Evolutionary conservation across 2,888 invertebrate genomes (phyloP), one percentile per base, ranked within the genome.

Genomic region (Hermaeophaga mercurialis): DNA sequence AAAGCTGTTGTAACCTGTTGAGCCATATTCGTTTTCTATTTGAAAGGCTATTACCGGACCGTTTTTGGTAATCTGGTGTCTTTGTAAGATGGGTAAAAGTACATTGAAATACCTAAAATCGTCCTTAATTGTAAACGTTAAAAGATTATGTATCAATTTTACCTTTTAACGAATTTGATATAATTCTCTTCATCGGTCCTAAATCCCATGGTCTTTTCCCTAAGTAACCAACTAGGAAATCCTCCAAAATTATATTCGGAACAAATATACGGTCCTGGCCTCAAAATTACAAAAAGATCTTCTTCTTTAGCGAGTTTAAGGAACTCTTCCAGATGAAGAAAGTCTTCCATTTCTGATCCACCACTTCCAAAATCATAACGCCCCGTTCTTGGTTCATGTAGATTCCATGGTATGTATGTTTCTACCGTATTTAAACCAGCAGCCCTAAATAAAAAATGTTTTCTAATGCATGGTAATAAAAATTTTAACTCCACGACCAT

Each of bases 211-310:
- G 38, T 39, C 1, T 79, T 77, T 59, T 82, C 80, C 22, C 79
- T 61, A 24, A 73, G 49, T 17, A 74, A 55, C 70, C 71, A 72
- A 53, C 66, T 65, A 0, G 75, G 75, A 38, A 77, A 62, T 6
- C 77, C 77, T 9, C 77, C 78, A 58, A 75, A 77, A 59, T 96
- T 94, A 77, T 94, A 86, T 80, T 96, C 96, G 8, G 90, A 91
- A 75, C 94, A 93, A 65, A 96, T 94, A 70, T 92, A 96, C 0
- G 96, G 96, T 0, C 96, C 96, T 0, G 92, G 88, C 17, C 96
- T 80, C 1, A 96, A 77, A 43, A 95, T 83, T 0, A 94, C 92
- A 19, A 88, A 78, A 33, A 96, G 78, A 56, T 88, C 91, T 73
- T 89, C 88, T 63, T 88, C 84, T 46, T 89, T 84, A 0, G 95